Conservation (phyloP, 2,797 vertebrate genomes). For the Pelochelys cantorii region DNA sequence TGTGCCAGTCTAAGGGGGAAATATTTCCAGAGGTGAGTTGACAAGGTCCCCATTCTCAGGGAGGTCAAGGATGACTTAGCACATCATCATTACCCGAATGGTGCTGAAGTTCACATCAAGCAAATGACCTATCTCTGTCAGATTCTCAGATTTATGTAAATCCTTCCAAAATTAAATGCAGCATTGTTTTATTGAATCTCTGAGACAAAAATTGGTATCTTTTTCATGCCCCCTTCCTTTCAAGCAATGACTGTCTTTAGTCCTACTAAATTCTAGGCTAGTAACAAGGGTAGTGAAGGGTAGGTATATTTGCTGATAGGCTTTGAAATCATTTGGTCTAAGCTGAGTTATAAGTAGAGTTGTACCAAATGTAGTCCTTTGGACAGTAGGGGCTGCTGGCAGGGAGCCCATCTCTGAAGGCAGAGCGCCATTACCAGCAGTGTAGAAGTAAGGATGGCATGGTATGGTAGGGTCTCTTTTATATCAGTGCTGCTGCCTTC, state of each 20-base stretch:
- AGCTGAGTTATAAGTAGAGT: background rate
- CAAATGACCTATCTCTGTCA: background rate
- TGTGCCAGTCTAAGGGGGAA: background rate
- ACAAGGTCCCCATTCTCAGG: background rate
- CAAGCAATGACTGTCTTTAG: background rate
- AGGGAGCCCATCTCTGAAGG: too few relatives aligned
- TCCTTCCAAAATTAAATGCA: background rate
- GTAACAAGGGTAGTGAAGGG: background rate
- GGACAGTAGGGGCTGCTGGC: too few relatives aligned
- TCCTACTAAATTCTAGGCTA: background rate
- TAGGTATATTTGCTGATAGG: background rate
- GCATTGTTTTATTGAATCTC: background rate
- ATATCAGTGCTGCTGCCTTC: too few relatives aligned
- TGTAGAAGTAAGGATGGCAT: too few relatives aligned
- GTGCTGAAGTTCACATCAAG: background rate
- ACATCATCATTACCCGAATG: background rate
- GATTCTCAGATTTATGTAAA: background rate
- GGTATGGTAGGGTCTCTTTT: too few relatives aligned
- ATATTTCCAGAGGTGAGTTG: background rate
- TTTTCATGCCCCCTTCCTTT: background rate
- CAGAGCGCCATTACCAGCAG: too few relatives aligned
- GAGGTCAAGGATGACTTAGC: background rate
- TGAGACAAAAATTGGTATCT: fast-evolving
- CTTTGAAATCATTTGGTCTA: background rate
- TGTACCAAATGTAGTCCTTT: too few relatives aligned